Percentiles rank a stretch among this genome's conserved stretches.
Evolutionary conservation across 2,113 vertebrate species (phyloP).

Genomic region (Merops nubicus): DNA sequence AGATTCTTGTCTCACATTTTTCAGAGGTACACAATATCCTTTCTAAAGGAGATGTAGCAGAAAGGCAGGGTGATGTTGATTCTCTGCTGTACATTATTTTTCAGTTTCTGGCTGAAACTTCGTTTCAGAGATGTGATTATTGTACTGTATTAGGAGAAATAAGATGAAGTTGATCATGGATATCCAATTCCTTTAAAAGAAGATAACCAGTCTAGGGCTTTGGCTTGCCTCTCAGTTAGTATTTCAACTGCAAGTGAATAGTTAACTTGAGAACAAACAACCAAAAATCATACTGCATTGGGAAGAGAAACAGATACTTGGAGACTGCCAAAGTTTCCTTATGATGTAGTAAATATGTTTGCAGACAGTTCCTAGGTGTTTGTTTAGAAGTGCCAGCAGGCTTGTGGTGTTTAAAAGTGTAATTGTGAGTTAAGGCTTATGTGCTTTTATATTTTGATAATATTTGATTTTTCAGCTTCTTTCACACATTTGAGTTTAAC

Average conservation of each 20-base stretch:
- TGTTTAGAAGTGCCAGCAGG: not conserved
- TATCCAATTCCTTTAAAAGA: not conserved
- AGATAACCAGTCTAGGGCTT: not conserved
- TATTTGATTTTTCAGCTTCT: not conserved
- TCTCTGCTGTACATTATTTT: not conserved
- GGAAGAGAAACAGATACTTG: not conserved
- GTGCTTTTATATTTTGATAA: not conserved
- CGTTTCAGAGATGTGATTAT: not conserved
- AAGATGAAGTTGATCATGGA: not conserved
- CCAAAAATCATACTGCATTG: not conserved
- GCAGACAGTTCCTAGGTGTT: not conserved
- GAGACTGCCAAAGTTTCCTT: not conserved
- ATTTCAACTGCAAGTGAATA: not conserved
- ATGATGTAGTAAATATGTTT: not conserved
- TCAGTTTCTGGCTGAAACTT: not conserved
- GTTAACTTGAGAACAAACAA: not conserved
- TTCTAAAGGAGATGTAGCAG: not conserved
- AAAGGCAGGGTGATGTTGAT: not conserved
- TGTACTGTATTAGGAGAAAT: not conserved
- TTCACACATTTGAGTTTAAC: not conserved
- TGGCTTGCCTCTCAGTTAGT: not conserved
- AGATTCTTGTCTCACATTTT: not conserved
- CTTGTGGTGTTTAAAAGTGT: not conserved
- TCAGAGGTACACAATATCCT: not conserved
- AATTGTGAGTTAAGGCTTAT: not conserved